Conservation (phyloP, 1,140 invertebrate species). For the Ridgeia piscesae region DNA sequence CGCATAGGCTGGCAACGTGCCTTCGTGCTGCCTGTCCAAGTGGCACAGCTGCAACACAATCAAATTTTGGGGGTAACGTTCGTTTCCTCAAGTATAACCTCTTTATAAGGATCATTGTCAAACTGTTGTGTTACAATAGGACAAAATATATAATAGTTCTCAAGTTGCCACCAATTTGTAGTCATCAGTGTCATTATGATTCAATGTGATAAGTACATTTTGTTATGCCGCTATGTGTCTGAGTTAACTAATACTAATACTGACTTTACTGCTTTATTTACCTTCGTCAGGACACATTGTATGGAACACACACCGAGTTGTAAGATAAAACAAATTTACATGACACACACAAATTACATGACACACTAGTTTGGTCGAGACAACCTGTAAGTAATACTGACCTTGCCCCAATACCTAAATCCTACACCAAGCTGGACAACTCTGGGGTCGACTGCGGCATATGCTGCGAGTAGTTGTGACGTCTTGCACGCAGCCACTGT, state of each 20-base stretch:
- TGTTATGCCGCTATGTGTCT: neutral
- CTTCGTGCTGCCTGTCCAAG: conserved; percentile 50
- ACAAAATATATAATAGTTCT: neutral
- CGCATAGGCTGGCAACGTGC: conserved; percentile 52
- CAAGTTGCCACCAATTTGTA: no score
- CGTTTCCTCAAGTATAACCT: neutral
- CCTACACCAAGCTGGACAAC: conserved; percentile 41
- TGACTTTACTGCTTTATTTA: neutral
- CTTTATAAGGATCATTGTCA: neutral
- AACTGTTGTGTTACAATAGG: no score
- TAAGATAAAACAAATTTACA: neutral
- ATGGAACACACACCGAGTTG: neutral
- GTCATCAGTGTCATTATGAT: no score
- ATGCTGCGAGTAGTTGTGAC: conserved; percentile 43
- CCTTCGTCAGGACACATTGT: neutral
- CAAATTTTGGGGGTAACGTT: neutral
- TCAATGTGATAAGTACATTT: neutral
- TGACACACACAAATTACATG: neutral
- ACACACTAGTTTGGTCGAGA: neutral
- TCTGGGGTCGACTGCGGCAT: conserved; percentile 44
- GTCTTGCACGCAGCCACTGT: conserved; percentile 43
- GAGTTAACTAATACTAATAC: neutral
- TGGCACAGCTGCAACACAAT: conserved; percentile 44
- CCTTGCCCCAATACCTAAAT: conserved; percentile 54
- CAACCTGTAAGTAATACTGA: conserved; percentile 28